phyloP scores from a whole-genome alignment of 2,797 vertebrate species.

The Pteronotus mesoamericanus region DNA sequence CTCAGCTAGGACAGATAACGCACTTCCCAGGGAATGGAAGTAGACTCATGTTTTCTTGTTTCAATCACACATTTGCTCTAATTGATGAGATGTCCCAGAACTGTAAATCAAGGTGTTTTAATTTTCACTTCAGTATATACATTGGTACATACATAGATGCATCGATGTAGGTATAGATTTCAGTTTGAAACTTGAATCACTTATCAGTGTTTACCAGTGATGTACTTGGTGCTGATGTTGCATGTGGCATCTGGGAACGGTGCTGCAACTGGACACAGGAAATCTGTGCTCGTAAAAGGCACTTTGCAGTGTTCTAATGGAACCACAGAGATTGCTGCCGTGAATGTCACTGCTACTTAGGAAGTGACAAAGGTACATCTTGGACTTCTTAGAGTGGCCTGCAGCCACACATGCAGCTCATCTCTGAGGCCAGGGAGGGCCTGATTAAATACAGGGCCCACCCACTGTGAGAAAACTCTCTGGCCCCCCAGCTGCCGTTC shows the following conservation, averaged over 20 bases:
- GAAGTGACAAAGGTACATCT: not conserved
- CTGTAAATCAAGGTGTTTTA: not conserved
- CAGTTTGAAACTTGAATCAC: not conserved
- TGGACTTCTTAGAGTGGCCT: not conserved
- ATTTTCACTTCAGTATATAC: not conserved
- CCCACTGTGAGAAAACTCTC: slow-evolving; percentile 26
- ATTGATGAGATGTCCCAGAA: not conserved
- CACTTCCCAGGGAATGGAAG: not conserved
- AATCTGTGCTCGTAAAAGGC: not conserved
- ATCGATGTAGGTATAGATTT: not conserved
- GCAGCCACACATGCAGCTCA: not conserved
- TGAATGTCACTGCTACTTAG: slow-evolving; percentile 19
- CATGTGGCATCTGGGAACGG: not conserved
- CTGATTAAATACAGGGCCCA: not conserved
- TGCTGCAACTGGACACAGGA: not conserved
- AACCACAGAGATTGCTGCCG: not conserved
- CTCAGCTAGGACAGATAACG: not conserved
- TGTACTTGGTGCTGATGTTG: not conserved
- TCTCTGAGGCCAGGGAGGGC: not conserved
- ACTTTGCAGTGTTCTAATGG: not conserved
- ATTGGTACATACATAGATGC: not conserved
- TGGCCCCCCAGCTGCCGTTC: slow-evolving; percentile 61
- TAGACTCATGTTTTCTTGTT: not conserved
- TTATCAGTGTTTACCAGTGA: not conserved
- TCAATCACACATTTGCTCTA: not conserved